These are phyloP conservation scores for Paramormyrops kingsleyae DNA, from an alignment of 2,113 vertebrate species.

Conservation along the genomic window DNA sequence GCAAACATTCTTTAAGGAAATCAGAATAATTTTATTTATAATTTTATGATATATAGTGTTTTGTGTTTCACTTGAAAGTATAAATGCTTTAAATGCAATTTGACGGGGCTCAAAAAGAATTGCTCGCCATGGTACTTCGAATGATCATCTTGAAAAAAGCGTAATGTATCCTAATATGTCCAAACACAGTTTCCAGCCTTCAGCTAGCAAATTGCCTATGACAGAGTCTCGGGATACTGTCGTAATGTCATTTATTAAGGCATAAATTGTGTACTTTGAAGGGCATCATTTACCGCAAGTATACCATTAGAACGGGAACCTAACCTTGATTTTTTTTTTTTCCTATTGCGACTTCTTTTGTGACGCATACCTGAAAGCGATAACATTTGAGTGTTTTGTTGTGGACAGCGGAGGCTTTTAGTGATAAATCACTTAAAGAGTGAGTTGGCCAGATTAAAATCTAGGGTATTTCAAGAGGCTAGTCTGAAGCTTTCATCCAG, in stretches of 20 bases:
- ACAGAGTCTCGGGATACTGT: not conserved
- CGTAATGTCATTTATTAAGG: not conserved
- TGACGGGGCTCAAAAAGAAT: not conserved
- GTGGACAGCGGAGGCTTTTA: conserved; percentile 13
- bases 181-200: not conserved
- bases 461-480: not conserved
- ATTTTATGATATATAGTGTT: not conserved
- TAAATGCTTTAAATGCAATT: not conserved
- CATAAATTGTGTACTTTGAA: conserved; percentile 13
- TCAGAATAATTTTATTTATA: not conserved
- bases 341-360: conserved; percentile 1
- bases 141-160: not conserved
- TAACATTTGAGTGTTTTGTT: conserved; percentile 19
- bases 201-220: conserved; percentile 5
- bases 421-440: not conserved
- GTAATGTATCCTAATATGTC: not conserved
- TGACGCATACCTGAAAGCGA: conserved; percentile 9
- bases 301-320: conserved; percentile 8
- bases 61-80: not conserved
- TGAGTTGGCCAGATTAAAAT: conserved; percentile 5
- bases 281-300: conserved; percentile 10
- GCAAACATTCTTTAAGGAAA: not conserved
- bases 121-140: not conserved
- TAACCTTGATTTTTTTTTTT: conserved; percentile 14
- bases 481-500: not conserved